Evolutionary conservation across 2,113 vertebrate genomes (phyloP), one percentile per base, ranked within the genome.

Genomic region (Tetraodon nigroviridis): DNA sequence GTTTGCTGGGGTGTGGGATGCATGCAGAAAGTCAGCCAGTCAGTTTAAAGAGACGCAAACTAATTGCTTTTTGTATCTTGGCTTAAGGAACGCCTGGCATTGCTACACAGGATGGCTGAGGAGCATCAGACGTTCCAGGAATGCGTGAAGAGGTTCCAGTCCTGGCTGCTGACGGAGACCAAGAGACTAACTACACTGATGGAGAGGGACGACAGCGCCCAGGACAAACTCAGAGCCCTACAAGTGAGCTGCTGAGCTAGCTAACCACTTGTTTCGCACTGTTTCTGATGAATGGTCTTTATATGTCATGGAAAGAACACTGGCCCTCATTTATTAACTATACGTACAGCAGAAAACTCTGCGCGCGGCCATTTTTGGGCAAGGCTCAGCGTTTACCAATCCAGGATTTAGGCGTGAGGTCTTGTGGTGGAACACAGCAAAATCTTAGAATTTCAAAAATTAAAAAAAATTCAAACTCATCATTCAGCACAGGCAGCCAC

Each of bases 91-190:
- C 91, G 92, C 55, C 89, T 95, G 64, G 42, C 72, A 11, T 67
- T 92, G 75, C 92, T 97, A 62, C 86, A 93, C 67, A 92, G 78
- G 70, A 86, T 95, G 52, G 88, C 89, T 8, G 86, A 81, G 54
- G 93, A 97, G 45, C 95, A 99, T 0, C 88, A 92, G 79, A 76
- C 15, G 2, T 92, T 92, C 85, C 88, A 86, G 29, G 3, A 67
- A 7, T 67, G 57, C 0, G 53, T 92, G 67, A 83, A 89, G 2
- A 83, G 84, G 71, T 96, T 98, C 84, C 92, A 91, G 58, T 80
- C 60, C 1, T 98, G 94, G 95, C 88, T 98, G 76, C 79, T 86
- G 19, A 76, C 72, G 0, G 89, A 91, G 71, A 90, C 85, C 17
- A 90, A 93, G 70, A 92, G 89, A 75, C 81, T 94, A 15, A 91